Evolutionary conservation across 2,113 vertebrate species (phyloP), one percentile per base, ranked within the genome.

Genomic region (Halichoerus grypus): DNA sequence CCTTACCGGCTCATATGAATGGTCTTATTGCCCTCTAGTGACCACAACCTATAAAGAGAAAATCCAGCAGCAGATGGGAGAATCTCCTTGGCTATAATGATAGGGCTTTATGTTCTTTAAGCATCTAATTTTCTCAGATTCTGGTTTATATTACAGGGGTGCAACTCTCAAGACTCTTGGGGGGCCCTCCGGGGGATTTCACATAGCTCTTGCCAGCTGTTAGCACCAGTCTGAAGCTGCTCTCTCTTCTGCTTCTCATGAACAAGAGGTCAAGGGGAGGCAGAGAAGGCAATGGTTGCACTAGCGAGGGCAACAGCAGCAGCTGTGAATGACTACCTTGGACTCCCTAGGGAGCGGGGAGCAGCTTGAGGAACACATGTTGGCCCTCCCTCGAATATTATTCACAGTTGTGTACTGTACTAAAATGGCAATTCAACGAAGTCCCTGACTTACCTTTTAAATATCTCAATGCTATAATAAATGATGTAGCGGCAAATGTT

Each of bases 341-440:
- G 74, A 24, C 88, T 96, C 98, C 79, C 96, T 1, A 33, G 96
- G 91, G 98, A 97, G 36, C 3, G 0, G 21, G 82, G 94, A 97
- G 97, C 98, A 98, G 98, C 98, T 97, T 98, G 98, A 95, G 85
- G 77, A 97, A 95, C 98, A 98, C 98, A 97, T 97, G 97, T 26
- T 96, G 97, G 88, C 72, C 69, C 80, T 95, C 81, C 94, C 80
- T 49, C n/a, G 76, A 79, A 82, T 55, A 91, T 94, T 91, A 97
- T 8, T 91, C 92, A 93, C 97, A 97, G 83, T 96, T 89, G 95
- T 49, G 77, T 61, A 61, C 94, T 92, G 81, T 65, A 51, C 88
- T 88, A 85, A 94, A 89, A 74, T 26, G 85, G 90, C 85, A 96
- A 90, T 80, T 91, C 92, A 46, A 85, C 1, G 0, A 1, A 72